Evolutionary conservation across 2,888 invertebrate species (phyloP).

Genomic region (Globia sparganii): DNA sequence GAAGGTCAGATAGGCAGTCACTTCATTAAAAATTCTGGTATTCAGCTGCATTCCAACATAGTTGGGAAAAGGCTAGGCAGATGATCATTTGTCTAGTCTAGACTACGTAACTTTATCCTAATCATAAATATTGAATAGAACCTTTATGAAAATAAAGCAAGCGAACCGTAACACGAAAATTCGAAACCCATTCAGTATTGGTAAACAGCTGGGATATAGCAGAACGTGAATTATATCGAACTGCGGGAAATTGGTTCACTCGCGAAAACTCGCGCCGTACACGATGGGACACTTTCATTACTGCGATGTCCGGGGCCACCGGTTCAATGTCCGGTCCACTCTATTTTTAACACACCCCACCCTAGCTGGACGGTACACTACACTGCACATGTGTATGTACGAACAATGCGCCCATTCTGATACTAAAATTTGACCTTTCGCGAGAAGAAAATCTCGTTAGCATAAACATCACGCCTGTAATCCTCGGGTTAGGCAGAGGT

Average conservation of each 20-base stretch:
- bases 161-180: slow-evolving; percentile 34
- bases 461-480: neutral
- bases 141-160: neutral
- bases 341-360: slow-evolving; percentile 86
- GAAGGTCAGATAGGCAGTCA: too few species aligned
- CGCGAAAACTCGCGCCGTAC: slow-evolving; percentile 79
- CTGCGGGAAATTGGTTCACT: slow-evolving; percentile 80
- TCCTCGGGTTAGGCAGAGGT: neutral
- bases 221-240: slow-evolving; percentile 67
- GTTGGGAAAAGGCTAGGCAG: neutral
- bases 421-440: slow-evolving; percentile 71
- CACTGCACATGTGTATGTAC: slow-evolving; percentile 74
- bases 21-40: too few species aligned
- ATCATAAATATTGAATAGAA: slow-evolving; percentile 16
- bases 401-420: slow-evolving; percentile 76
- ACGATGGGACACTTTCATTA: slow-evolving; percentile 87
- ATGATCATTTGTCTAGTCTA: neutral
- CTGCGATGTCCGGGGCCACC: slow-evolving; percentile 83
- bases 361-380: slow-evolving; percentile 73
- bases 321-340: slow-evolving; percentile 88
- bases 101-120: slow-evolving; percentile 22
- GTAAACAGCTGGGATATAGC: slow-evolving; percentile 62
- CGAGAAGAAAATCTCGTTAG: slow-evolving; percentile 44
- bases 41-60: neutral
- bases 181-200: slow-evolving; percentile 44